Evolutionary conservation across 2,797 vertebrate genomes (phyloP).

Genomic region (Borostomias antarcticus): DNA sequence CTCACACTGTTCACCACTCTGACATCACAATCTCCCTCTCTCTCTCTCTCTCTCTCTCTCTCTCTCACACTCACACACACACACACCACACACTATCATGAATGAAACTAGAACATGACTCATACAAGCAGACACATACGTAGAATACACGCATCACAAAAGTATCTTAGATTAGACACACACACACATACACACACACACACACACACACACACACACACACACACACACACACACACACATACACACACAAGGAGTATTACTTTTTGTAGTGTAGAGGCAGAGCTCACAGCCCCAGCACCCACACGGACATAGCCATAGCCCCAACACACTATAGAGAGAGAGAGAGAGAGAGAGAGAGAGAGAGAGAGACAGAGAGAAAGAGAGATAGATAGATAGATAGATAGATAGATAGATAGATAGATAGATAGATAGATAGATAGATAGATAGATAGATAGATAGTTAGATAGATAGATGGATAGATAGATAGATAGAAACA

Average conservation of each 20-base stretch:
- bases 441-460: too few species aligned
- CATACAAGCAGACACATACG: background rate
- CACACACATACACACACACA: conserved; percentile 2
- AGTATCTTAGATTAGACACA: conserved; percentile 14
- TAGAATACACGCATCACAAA: background rate
- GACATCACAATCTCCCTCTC: conserved; percentile 21
- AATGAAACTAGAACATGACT: conserved; percentile 41
- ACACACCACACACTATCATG: background rate
- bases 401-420: too few species aligned
- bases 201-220: background rate
- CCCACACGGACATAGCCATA: background rate
- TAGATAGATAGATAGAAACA: too few species aligned
- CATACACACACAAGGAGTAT: background rate
- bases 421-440: too few species aligned
- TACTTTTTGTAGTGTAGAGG: background rate
- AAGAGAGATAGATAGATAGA: too few species aligned
- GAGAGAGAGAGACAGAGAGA: too few species aligned
- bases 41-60: conserved; percentile 15
- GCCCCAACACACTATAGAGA: background rate
- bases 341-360: background rate
- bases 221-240: too few species aligned
- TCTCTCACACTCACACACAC: conserved; percentile 12
- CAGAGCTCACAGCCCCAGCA: background rate
- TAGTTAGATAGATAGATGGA: too few species aligned
- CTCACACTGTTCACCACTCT: conserved; percentile 27